Evolutionary conservation across 2,888 invertebrate genomes (phyloP), one percentile per base, ranked within the genome.

Genomic region (Gisinianus flammeolus): DNA sequence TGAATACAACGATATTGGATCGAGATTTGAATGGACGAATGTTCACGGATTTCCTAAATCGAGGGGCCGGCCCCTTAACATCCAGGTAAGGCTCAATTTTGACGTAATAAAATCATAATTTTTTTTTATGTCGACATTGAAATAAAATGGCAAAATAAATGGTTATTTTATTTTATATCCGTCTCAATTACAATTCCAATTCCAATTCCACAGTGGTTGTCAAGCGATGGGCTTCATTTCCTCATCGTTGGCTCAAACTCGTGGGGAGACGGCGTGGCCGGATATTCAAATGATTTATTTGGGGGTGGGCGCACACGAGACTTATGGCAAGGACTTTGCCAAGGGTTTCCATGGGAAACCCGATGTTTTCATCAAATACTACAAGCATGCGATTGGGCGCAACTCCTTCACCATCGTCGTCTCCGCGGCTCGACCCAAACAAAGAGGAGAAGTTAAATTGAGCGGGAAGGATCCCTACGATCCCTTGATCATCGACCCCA

Each of bases 211-310:
- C n/a, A n/a, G n/a, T n/a, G 75, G 78, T 0, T 28, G 70, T 10
- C 76, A 75, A n/a, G 81, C 81, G 0, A 77, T 80, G 33, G 83
- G 81, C 0, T 81, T 83, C 71, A 22, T 81, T 0, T 58, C 80
- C 4, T 81, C 78, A 12, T 64, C 75, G 2, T 24, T 70, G 26
- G 83, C 81, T 0, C 80, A 83, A 76, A 67, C 79, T 0, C 76
- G 78, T 0, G 83, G 83, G 24, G 79, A 83, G 58, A 28, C 22
- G 0, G 72, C 80, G 28, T 81, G 80, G 79, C 83, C 81, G 0
- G 82, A 83, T 66, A 76, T 83, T 35, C 79, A 79, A 24, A 72
- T 81, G 1, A 68, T 81, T 5, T 80, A 79, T 24, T n/a, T 77
- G 28, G 81, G 79, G 6, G 77, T 68, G 0, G 64, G 80, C 12